Evolutionary conservation across 2,113 vertebrate genomes (phyloP), one percentile per base, ranked within the genome.

Genomic region (Phocoena sinus): DNA sequence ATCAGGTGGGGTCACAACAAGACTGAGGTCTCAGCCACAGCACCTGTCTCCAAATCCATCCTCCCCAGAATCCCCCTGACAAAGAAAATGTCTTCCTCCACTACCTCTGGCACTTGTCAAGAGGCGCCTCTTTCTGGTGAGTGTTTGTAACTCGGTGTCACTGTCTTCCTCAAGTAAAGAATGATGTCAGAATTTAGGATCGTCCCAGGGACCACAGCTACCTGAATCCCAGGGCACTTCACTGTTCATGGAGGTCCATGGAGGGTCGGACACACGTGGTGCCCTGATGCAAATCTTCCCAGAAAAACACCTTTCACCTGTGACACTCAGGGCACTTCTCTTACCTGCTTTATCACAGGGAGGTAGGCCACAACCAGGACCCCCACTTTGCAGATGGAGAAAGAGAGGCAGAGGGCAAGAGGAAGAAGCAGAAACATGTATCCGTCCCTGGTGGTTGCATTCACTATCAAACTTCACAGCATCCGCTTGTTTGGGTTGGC

Each of bases 241-340:
- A 1, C 4, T 10, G 50, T 41, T 12, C 10, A 50, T 8, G 2
- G 70, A 73, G 50, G 28, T n/a, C 28, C 23, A 5, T 0, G 62
- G 12, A 25, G 20, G 17, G 12, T 23, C 6, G 3, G 63, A 17
- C 21, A 6, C 2, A 6, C 36, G 8, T 2, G 31, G 17, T 3
- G 3, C 90, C 18, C 44, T 41, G 18, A 23, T 0, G 4, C 2
- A 10, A 21, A 15, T 8, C 83, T 87, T 87, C 44, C 50, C 53
- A 82, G 89, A 80, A 65, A 80, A 67, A 28, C 8, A 5, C 3
- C 47, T 71, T 68, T 50, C 76, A 26, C 31, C 90, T 65, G 25
- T 6, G 2, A 36, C 33, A 58, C 36, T 58, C 26, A 4, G 38
- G 38, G 58, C 58, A 31, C 26, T 12, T 9, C 65, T 68, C 26